A percentile compares a stretch with the other conserved stretches of the same genome.
These are phyloP conservation scores for Tetraneura akinire DNA, from an alignment of 1,140 invertebrate species.

Conservation along the genomic window DNA sequence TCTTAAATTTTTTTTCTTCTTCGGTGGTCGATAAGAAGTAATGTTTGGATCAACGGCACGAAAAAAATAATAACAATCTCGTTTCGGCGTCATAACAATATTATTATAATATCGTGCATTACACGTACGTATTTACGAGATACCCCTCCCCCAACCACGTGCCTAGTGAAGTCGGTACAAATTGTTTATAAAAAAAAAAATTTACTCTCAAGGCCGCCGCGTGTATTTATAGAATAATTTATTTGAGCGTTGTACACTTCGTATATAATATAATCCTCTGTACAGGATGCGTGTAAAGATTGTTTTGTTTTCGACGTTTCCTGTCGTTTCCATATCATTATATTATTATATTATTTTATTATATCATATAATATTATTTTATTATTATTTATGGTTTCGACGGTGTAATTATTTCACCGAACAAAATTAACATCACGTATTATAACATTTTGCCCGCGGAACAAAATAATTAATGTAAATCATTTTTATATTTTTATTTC, in stretches of 20 bases:
- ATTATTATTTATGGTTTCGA: too few relatives aligned
- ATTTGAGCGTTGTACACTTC: too few relatives aligned
- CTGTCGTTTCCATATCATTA: background rate
- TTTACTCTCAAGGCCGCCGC: background rate
- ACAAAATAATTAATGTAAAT: too few relatives aligned
- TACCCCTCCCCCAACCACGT: background rate
- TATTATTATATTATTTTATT: too few relatives aligned
- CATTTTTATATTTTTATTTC: too few relatives aligned
- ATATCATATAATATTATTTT: too few relatives aligned
- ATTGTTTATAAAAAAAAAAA: slow-evolving; percentile 18
- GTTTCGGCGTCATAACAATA: too few relatives aligned
- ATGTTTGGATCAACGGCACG: background rate
- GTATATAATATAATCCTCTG: slow-evolving; percentile 22
- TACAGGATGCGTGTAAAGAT: slow-evolving; percentile 29
- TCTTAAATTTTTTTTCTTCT: too few relatives aligned
- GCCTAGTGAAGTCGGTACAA: background rate
- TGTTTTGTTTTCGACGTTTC: slow-evolving; percentile 28
- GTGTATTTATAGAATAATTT: slow-evolving; percentile 34
- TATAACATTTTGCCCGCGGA: too few relatives aligned
- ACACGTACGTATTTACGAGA: background rate
- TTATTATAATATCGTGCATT: too few relatives aligned
- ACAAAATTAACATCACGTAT: too few relatives aligned
- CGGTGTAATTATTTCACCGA: background rate
- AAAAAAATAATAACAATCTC: background rate
- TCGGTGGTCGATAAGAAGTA: background rate